phyloP scores from a whole-genome alignment of 2,888 invertebrate species.

The Tinea trinotella region DNA sequence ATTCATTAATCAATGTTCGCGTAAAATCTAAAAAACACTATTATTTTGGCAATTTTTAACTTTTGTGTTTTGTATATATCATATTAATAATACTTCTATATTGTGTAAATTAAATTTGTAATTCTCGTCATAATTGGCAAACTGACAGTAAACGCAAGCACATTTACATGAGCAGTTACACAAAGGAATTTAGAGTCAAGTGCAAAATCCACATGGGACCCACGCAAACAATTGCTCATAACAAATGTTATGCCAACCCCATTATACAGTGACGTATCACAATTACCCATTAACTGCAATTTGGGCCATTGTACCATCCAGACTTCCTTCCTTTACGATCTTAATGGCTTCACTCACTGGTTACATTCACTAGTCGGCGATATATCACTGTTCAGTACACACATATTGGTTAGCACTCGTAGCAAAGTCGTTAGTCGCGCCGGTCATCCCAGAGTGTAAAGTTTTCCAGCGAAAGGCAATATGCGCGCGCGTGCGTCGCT shows the following conservation, averaged over 20 bases:
- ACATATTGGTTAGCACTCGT: constrained; percentile 7
- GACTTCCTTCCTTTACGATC: constrained; percentile 58
- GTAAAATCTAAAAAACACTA: too few species aligned
- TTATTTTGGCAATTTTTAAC: too few species aligned
- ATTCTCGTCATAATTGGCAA: neutral
- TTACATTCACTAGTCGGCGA: constrained; percentile 43
- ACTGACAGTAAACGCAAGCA: neutral
- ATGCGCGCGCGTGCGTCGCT: constrained; percentile 66
- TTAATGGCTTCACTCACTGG: constrained; percentile 65
- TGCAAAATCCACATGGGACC: constrained; percentile 56
- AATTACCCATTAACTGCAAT: constrained; percentile 72
- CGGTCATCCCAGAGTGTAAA: constrained; percentile 50
- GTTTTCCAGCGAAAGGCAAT: constrained; percentile 31
- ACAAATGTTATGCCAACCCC: constrained; percentile 40
- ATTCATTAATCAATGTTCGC: too few species aligned
- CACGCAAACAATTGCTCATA: constrained; percentile 31
- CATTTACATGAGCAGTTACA: neutral
- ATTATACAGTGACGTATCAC: constrained; percentile 71
- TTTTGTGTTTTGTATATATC: too few species aligned
- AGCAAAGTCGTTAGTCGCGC: constrained; percentile 25
- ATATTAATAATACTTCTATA: too few species aligned
- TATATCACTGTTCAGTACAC: constrained; percentile 10
- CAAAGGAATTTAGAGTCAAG: constrained; percentile 31
- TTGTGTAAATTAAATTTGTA: neutral
- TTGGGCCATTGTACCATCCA: constrained; percentile 63